These are phyloP conservation scores for Portevinia maculata DNA, from an alignment of 2,888 invertebrate species.

Conservation along the genomic window DNA sequence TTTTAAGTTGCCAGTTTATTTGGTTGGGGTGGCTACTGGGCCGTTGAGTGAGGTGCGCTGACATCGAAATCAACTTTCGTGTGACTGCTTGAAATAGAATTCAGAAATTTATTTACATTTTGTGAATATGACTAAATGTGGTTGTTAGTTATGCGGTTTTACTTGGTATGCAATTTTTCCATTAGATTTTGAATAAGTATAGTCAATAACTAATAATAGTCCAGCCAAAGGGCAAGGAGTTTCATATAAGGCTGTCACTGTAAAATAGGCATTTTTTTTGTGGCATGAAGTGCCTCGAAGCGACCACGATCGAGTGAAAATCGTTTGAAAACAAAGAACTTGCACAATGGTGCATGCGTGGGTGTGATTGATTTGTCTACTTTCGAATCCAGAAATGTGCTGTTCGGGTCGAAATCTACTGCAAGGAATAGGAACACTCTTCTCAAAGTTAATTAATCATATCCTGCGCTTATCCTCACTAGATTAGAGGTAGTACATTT, in stretches of 20 bases:
- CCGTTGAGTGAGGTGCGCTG: constrained; percentile 29
- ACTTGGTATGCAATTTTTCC: background rate
- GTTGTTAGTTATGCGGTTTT: constrained; percentile 44
- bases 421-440: no score
- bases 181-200: constrained; percentile 17
- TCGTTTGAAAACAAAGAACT: no score
- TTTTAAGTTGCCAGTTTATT: constrained; percentile 46
- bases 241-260: background rate
- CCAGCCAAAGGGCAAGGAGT: constrained; percentile 2
- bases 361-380: no score
- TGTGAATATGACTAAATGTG: constrained; percentile 40
- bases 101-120: constrained; percentile 63
- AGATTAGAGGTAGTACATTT: no score
- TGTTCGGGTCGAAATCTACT: no score
- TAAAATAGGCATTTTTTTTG: no score
- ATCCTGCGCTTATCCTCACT: no score
- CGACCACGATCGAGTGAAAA: no score
- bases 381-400: no score
- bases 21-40: constrained; percentile 53
- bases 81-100: constrained; percentile 45
- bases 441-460: no score
- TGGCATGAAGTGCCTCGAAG: no score
- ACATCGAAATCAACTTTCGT: constrained; percentile 57
- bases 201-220: background rate
- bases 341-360: no score